Percentiles rank a stretch among this genome's conserved stretches.
These are phyloP conservation scores for Pantala flavescens DNA, from an alignment of 1,140 invertebrate species.

Conservation along the genomic window DNA sequence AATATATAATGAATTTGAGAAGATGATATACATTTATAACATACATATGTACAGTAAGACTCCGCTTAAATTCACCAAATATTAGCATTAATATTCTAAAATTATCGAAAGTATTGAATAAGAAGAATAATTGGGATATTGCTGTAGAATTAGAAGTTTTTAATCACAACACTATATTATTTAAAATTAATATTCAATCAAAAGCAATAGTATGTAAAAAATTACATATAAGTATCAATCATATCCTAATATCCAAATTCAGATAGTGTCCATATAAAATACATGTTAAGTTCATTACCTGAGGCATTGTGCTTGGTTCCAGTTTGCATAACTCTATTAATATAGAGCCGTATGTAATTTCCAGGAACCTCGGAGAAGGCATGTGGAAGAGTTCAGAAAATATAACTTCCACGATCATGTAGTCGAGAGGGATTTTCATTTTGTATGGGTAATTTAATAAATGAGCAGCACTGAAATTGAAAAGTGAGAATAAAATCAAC, in stretches of 20 bases:
- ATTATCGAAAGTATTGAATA: too few relatives aligned
- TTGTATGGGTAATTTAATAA: slow-evolving; percentile 88
- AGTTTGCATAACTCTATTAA: slow-evolving; percentile 96
- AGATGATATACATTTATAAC: too few relatives aligned
- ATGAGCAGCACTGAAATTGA: slow-evolving; percentile 60
- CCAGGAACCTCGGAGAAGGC: slow-evolving; percentile 75
- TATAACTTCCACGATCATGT: slow-evolving; percentile 96
- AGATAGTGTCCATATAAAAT: background rate
- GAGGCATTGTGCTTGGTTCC: slow-evolving; percentile 92
- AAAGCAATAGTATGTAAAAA: background rate
- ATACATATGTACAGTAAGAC: too few relatives aligned
- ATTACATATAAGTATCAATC: background rate
- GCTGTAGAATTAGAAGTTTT: too few relatives aligned
- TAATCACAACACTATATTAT: background rate
- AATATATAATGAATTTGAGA: slow-evolving; percentile 13
- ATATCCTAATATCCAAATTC: too few relatives aligned
- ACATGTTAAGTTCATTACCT: slow-evolving; percentile 47
- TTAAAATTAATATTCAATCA: background rate
- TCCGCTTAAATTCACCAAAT: too few relatives aligned
- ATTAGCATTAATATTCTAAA: too few relatives aligned
- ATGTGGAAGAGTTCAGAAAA: slow-evolving; percentile 91
- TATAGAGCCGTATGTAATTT: slow-evolving; percentile 91
- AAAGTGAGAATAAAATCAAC: slow-evolving; percentile 20
- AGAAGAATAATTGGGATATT: too few relatives aligned
- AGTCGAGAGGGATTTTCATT: slow-evolving; percentile 90